Percentiles rank a stretch among this genome's conserved stretches.
Conservation (phyloP, 2,888 invertebrate genomes). For the Clunio marinus region DNA sequence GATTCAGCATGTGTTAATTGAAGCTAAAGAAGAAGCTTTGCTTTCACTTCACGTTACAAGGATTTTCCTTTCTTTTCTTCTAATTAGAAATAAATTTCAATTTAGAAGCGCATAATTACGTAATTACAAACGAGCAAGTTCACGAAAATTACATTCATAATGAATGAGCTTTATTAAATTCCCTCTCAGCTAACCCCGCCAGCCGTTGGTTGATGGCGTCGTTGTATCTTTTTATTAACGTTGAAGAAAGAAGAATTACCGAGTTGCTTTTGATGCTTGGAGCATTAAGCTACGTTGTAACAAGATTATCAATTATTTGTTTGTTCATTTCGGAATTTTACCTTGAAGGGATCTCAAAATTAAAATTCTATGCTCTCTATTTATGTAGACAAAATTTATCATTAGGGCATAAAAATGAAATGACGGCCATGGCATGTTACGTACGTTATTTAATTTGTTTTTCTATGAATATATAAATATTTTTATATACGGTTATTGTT, state of each 20-base stretch:
- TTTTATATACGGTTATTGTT: too few relatives aligned
- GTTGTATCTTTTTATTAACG: conserved; percentile 22
- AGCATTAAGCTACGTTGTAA: neutral
- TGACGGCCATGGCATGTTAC: too few relatives aligned
- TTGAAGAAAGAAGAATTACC: neutral
- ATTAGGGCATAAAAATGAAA: too few relatives aligned
- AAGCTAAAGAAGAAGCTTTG: neutral
- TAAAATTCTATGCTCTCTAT: too few relatives aligned
- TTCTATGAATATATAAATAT: too few relatives aligned
- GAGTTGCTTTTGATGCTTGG: neutral
- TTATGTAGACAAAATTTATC: too few relatives aligned
- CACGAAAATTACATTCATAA: conserved; percentile 31
- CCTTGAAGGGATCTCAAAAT: too few relatives aligned
- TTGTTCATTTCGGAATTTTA: too few relatives aligned
- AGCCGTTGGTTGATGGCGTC: neutral
- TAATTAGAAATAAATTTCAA: conserved; percentile 24
- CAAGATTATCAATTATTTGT: conserved; percentile 7
- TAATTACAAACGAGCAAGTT: conserved; percentile 24
- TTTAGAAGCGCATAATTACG: conserved; percentile 24
- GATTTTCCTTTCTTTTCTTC: neutral
- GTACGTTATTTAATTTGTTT: too few relatives aligned
- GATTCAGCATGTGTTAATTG: too few relatives aligned
- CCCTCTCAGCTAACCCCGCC: neutral
- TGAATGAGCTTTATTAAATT: conserved; percentile 33
- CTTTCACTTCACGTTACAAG: neutral